Conservation (phyloP, 2,113 vertebrate genomes). For the Mionectes macconnelli region DNA sequence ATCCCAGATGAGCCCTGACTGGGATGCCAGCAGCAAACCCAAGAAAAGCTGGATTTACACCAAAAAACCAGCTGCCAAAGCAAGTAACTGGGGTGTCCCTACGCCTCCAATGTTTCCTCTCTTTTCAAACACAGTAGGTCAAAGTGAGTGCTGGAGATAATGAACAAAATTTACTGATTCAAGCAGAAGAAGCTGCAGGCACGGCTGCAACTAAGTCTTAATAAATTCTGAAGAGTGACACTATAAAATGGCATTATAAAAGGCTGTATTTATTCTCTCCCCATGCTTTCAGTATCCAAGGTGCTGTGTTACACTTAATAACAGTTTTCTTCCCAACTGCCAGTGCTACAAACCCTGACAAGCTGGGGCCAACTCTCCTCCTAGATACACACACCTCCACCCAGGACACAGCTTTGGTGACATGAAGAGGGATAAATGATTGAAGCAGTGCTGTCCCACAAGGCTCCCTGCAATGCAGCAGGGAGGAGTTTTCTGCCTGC, state of each 20-base stretch:
- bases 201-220: not conserved
- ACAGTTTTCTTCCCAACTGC: conserved; percentile 23
- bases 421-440: not conserved
- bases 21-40: not conserved
- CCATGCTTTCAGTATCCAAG: not conserved
- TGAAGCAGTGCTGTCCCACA: accelerated
- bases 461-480: not conserved
- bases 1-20: not conserved
- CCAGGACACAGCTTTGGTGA: not conserved
- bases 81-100: not conserved
- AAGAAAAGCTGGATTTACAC: not conserved
- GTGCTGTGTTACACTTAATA: not conserved
- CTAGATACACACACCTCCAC: not conserved
- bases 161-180: not conserved
- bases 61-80: not conserved
- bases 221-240: conserved; percentile 29
- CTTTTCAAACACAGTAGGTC: not conserved
- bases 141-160: not conserved
- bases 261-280: conserved; percentile 13
- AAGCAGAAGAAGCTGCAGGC: conserved; percentile 1
- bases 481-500: not conserved
- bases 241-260: not conserved
- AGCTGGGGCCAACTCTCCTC: not conserved
- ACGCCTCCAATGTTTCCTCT: not conserved
- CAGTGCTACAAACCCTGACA: not conserved